These are phyloP conservation scores for Steinernema feltiae DNA, from an alignment of 1,140 invertebrate genomes.

Conservation along the genomic window DNA sequence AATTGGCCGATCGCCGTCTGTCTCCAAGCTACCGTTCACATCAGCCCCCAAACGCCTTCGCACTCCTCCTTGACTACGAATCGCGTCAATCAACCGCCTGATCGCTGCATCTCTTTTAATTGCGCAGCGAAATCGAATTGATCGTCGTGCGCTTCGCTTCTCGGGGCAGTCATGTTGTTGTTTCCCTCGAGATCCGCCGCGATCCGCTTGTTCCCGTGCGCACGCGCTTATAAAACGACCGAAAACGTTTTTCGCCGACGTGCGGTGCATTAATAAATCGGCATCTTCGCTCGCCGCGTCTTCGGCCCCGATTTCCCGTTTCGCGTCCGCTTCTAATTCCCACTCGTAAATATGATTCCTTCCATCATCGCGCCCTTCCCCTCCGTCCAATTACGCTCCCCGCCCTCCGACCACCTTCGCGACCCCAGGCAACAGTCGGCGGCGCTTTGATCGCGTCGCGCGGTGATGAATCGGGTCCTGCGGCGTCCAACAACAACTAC, in stretches of 20 bases:
- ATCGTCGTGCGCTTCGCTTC: background rate
- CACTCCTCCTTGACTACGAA: no score
- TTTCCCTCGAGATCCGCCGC: background rate
- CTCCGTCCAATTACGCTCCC: background rate
- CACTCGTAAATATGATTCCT: conserved; percentile 6
- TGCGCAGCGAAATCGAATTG: no score
- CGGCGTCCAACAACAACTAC: background rate
- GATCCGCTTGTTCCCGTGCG: background rate
- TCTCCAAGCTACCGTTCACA: no score
- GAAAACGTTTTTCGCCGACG: background rate
- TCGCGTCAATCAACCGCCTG: no score
- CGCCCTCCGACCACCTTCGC: background rate
- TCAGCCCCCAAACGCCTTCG: no score
- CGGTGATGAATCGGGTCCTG: background rate
- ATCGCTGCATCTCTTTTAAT: no score
- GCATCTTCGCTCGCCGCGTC: background rate
- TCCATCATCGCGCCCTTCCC: background rate
- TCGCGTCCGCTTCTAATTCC: conserved; percentile 5
- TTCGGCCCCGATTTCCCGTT: background rate
- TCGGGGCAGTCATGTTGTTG: background rate
- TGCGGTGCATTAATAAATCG: background rate
- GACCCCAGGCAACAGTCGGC: background rate
- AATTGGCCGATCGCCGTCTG: no score
- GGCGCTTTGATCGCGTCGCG: conserved; percentile 2
- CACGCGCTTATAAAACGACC: background rate